Evolutionary conservation across 2,888 invertebrate species (phyloP), one percentile per base, ranked within the genome.

Genomic region (Leptopilina drosophilae): DNA sequence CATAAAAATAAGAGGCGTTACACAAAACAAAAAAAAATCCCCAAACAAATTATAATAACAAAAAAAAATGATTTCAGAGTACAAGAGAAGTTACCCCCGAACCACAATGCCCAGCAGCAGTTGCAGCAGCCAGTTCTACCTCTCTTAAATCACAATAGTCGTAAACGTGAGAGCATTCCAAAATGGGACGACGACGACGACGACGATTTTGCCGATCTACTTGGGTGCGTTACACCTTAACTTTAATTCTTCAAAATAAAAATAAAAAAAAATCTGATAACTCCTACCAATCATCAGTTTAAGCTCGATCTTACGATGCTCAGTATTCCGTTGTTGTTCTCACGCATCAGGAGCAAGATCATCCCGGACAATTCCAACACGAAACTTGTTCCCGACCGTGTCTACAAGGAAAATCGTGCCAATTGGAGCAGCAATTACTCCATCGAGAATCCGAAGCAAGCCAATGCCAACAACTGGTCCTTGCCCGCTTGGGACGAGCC

Each of bases 191-290:
- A 90, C 26, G 94, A 94, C 49, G 95, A 94, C 49, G 95, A 95
- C 86, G 94, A 95, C 87, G 94, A 95, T 84, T 94, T 95, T 87
- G 95, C 95, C 6, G 94, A 95, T 87, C 95, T 96, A 84, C 92
- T 96, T 83, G 96, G 96, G 96, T 96, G 90, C 65, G 62, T 78
- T 64, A 26, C 67, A 59, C 56, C 46, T 78, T 77, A 75, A 56
- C 53, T 69, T 78, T 67, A 69, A 78, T 73, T 59, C 73, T 26
- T 73, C 11, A 49, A 49, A 49, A 49, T 42, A 42, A 42, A 42
- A 42, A 8, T 7, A 7, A 42, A 42, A 42, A 42, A 42, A 42
- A 42, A 42, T 42, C 12, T 67, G 46, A 46, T 73, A 73, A 53
- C 53, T 64, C 12, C 33, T 53, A 73, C 73, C 33, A 73, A 73